These are phyloP conservation scores for Caiman crocodilus DNA, from an alignment of 2,797 vertebrate genomes.

Conservation along the genomic window DNA sequence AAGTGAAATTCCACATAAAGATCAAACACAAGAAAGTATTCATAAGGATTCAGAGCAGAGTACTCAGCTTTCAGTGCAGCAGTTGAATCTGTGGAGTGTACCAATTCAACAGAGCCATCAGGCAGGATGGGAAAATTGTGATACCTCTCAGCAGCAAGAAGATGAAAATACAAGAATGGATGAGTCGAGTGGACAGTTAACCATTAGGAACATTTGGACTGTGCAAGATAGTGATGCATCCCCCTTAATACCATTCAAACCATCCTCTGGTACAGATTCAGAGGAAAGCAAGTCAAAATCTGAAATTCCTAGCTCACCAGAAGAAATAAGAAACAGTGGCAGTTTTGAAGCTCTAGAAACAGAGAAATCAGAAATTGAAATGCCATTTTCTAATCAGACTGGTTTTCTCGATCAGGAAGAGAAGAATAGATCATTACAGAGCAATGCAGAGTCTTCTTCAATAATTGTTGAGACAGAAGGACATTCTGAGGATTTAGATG, in stretches of 20 bases:
- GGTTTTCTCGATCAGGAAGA: slow-evolving; percentile 78
- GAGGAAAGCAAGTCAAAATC: slow-evolving; percentile 37
- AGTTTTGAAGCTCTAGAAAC: slow-evolving; percentile 21
- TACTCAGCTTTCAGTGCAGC: slow-evolving; percentile 60
- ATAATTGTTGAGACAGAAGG: slow-evolving; percentile 78
- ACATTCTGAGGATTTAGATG: slow-evolving; percentile 73
- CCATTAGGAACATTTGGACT: slow-evolving; percentile 47
- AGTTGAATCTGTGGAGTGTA: slow-evolving; percentile 45
- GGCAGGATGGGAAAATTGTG: slow-evolving; percentile 38
- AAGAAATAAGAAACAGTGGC: slow-evolving; percentile 35
- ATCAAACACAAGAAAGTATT: slow-evolving; percentile 16
- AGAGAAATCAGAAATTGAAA: slow-evolving; percentile 17
- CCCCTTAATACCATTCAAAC: slow-evolving; percentile 14
- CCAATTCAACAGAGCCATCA: slow-evolving; percentile 49
- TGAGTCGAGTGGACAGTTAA: slow-evolving; percentile 48
- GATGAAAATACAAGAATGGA: background rate
- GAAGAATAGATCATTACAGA: slow-evolving; percentile 76
- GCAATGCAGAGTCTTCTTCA: slow-evolving; percentile 77
- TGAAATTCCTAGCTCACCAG: slow-evolving; percentile 24
- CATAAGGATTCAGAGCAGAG: slow-evolving; percentile 14
- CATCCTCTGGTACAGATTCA: background rate
- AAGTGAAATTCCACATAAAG: background rate
- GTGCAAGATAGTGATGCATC: slow-evolving; percentile 47
- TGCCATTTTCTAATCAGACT: slow-evolving; percentile 40
- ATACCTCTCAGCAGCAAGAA: background rate